Evolutionary conservation across 2,113 vertebrate species (phyloP), one percentile per base, ranked within the genome.

Genomic region (Triplophysa tibetana): DNA sequence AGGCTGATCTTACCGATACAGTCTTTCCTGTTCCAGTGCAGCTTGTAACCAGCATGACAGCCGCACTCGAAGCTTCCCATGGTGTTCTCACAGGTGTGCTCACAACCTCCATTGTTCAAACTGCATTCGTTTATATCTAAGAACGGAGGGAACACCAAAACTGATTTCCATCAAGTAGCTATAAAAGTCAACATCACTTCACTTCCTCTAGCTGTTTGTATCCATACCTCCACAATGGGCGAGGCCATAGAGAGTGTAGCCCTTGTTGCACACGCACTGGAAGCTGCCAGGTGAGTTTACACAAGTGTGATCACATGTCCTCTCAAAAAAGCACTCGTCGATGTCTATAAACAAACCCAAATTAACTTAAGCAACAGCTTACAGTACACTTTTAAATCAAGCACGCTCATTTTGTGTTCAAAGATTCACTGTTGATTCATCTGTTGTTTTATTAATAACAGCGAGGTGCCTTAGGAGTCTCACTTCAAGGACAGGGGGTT

Each of bases 21-120:
- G 87, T 99, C 98, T 86, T 98, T 99, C 88, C 92, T 95, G 91
- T 99, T 99, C 98, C 97, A 99, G 90, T 99, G 96, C 41, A 99
- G 92, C 86, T 94, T 98, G 91, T 94, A 93, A 52, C 93, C 95
- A 0, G 94, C 88, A 43, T 90, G 93, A 86, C 98, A 99, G 84
- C 92, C 93, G 89, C 98, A 99, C 80, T 95, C 92, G 43, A 93
- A 98, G 86, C 94, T 89, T 68, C 97, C 98, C 77, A 86, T 33
- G 0, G 92, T 94, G 87, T 99, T 99, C 89, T 96, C 92, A 86
- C 98, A 99, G 50, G 90, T 88, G 79, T 99, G 95, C 72, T 95
- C 93, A 86, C 98, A 99, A 17, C 96, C 97, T 11, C 96, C 97
- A 2, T 98, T 97, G 93, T 96, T 96, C 89, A 96, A 56, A 13